Evolutionary conservation across 1,140 invertebrate species (phyloP), one percentile per base, ranked within the genome.

Genomic region (Tigriopus japonicus): DNA sequence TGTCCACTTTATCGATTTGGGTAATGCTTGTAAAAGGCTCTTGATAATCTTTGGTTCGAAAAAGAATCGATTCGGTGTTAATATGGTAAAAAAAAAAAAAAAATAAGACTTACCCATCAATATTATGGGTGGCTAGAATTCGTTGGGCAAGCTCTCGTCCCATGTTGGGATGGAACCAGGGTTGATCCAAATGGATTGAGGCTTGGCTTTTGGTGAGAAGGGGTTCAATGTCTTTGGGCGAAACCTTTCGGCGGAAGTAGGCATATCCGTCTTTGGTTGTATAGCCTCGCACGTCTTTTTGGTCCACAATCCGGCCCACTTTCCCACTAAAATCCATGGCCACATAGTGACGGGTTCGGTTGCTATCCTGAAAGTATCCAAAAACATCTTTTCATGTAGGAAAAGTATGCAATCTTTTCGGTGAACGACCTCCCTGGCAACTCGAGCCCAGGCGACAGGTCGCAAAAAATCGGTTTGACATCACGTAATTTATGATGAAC

Each of bases 321-420:
- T 58, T 41, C 12, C 24, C n/a, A 41, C 24, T n/a, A 15, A 58
- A 58, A 42, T 58, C 56, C 56, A 58, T 58, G 23, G 56, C 24
- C 12, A 58, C 56, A n/a, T 58, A 58, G n/a, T 35, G 23, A n/a
- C 17, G 28, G n/a, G 56, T 40, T 42, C 56, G 13, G 56, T 17
- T 41, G 40, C 56, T 58, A n/a, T 58, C 56, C 56, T 58, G 56
- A 6, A 54, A 54, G 28, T 9, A 35, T 35, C 28, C 28, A 35
- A 35, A 35, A 35, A 35, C 28, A 35, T 35, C 28, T 9, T 9
- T 35, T 9, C 3, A 35, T 35, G 28, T 35, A 9, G 28, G 9
- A 35, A 35, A 35, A 35, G 28, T 9, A 35, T 35, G 3, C 28
- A 35, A n/a, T n/a, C n/a, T 35, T 3, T 3, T 35, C 3, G 28